Base-by-base conservation (phyloP, 2,888 invertebrate genomes). In the Leucophenga montana region DNA sequence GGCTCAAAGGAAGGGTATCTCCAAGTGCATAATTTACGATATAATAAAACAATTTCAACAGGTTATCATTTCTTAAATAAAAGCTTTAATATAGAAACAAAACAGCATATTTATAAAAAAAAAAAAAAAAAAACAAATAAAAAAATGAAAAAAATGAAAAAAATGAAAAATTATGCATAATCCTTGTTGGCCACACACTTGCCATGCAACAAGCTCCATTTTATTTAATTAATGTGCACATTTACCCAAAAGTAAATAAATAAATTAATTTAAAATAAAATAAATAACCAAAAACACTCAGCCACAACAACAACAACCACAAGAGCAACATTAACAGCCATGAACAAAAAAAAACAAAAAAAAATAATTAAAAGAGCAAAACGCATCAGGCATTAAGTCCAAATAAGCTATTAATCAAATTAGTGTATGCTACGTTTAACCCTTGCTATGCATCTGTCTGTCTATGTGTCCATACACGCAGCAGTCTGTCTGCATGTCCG, bases 341-440 rank as follows among this genome's bases (percentile, higher is more conserved):
- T 44, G 0, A 62, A 61, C 39, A 9, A 27, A 57, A 13, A 13
- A 13, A 57, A 57, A 20, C 44, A 61, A 48, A 20, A n/a, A 59
- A 57, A 57, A n/a, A 20, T 16, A 22, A 20, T 18, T 53, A 53
- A 53, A 53, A 53, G 20, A 18, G 9, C 53, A 16, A 53, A 33
- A 66, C 50, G 66, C 31, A 66, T 66, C 33, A 66, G 65, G 46
- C 50, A 70, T 70, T 68, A 68, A 68, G 61, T 66, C 62, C 66
- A 59, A 61, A 68, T 62, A 65, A 66, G 46, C 46, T 67, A 72
- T 72, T 61, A 70, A 70, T 68, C 66, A 72, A 57, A 66, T 64
- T 64, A 64, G 62, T 64, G 62, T 64, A 48, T 20, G 62, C 62
- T 48, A 64, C 62, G 62, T 64, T 64, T 64, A 64, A 64, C 62